Conservation (phyloP, 2,888 invertebrate genomes). For the Cerastis leucographa region DNA sequence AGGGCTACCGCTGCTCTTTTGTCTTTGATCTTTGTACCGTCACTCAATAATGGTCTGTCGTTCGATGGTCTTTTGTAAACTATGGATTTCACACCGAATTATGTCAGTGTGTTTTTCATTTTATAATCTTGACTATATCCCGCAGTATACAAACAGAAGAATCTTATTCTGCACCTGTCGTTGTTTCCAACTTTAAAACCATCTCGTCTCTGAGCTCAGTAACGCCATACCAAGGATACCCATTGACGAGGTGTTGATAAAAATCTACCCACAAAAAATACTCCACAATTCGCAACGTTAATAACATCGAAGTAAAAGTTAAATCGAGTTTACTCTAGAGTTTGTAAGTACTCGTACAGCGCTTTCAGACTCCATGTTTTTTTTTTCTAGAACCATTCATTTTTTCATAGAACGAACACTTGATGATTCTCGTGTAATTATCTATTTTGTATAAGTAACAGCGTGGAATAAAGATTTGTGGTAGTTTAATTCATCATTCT, state of each 20-base stretch:
- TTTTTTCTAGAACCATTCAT: neutral
- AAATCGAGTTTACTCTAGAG: constrained; percentile 38
- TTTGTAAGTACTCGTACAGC: constrained; percentile 24
- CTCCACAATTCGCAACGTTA: constrained; percentile 18
- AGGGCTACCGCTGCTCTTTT: too few species aligned
- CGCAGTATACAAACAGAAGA: too few species aligned
- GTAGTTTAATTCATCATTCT: too few species aligned
- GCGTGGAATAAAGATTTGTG: neutral
- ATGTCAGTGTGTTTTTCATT: too few species aligned
- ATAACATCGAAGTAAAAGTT: constrained; percentile 47
- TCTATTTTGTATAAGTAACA: neutral
- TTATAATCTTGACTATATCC: too few species aligned
- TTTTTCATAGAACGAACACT: neutral
- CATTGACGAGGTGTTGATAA: neutral
- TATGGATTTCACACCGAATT: too few species aligned
- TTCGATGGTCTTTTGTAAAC: neutral
- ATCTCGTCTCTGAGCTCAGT: too few species aligned
- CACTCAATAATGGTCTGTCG: neutral
- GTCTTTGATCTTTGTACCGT: neutral
- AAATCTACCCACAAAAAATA: constrained; percentile 28
- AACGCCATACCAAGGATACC: neutral
- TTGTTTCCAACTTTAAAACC: too few species aligned
- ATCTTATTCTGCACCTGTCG: too few species aligned
- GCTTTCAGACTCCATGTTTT: constrained; percentile 23
- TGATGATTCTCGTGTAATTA: neutral